Percentiles rank a stretch among this genome's conserved stretches.
phyloP scores from a whole-genome alignment of 2,888 invertebrate species.

The Tubulanus polymorphus region DNA sequence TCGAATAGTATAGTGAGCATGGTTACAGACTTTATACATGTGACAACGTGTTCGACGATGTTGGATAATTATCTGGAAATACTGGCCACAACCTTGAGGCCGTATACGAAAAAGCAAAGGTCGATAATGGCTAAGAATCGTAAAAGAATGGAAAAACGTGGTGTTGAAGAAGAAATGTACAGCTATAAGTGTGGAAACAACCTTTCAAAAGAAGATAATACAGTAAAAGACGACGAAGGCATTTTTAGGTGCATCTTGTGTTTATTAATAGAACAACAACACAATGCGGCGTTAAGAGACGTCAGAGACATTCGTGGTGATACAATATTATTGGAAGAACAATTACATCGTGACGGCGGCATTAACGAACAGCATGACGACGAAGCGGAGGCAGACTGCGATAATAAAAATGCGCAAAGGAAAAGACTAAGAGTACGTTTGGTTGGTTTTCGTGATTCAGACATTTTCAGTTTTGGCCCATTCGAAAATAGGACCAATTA shows the following conservation, averaged over 20 bases:
- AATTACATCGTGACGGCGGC: neutral
- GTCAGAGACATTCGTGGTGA: neutral
- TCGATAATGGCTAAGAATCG: neutral
- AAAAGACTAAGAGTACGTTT: neutral
- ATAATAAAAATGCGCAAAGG: too few species aligned
- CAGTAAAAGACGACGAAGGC: slow-evolving; percentile 1
- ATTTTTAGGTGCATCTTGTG: slow-evolving; percentile 1
- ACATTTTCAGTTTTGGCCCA: neutral
- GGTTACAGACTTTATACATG: neutral
- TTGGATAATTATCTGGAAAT: neutral
- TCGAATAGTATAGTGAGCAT: neutral
- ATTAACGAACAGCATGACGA: neutral
- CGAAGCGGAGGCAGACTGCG: neutral
- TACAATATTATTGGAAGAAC: neutral
- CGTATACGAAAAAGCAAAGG: neutral
- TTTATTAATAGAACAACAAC: slow-evolving; percentile 3
- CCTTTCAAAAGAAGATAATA: neutral
- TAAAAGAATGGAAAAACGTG: neutral
- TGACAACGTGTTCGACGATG: neutral
- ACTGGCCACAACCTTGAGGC: neutral
- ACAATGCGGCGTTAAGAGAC: slow-evolving; percentile 2
- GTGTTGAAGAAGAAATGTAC: neutral
- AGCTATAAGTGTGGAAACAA: neutral
- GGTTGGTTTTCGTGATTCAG: neutral
- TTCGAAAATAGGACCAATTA: neutral